Evolutionary conservation across 2,888 invertebrate species (phyloP), one percentile per base, ranked within the genome.

Genomic region (Scaptomyza polygonia): DNA sequence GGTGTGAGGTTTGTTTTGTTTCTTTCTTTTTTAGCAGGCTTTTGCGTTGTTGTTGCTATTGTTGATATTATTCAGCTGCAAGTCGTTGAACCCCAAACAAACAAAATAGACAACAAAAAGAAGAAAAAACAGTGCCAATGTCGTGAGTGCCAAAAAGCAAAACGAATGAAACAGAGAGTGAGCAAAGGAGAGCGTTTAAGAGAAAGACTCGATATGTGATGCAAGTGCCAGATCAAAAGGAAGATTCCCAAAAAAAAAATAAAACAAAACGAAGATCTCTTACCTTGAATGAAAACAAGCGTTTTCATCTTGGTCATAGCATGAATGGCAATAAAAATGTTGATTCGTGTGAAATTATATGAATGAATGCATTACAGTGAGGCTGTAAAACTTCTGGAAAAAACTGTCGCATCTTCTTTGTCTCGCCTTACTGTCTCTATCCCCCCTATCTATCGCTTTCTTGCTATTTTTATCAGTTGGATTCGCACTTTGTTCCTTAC

Each of bases 401-500:
- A 64, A 39, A 59, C 52, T 59, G 59, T 52, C 53, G 72, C 52
- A 52, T 42, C 11, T 27, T 54, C 44, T 59, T 58, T 21, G 25
- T 18, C 42, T 44, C 16, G 2, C n/a, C 40, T 45, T 34, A n/a
- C 42, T 25, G 12, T 43, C 29, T 42, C 59, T 5, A 16, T 12
- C 30, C 1, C 32, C 5, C 27, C 29, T 12, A 11, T 14, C 34
- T 27, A 21, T 32, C 36, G 9, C 16, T 6, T 16, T 21, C 11
- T 18, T 4, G 12, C 25, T 9, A 8, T 32, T 44, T 30, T 21
- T 51, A 40, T 67, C 67, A 49, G 48, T 25, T 18, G 30, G 56
- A 39, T 44, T 67, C 61, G 61, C 66, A 66, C 72, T 71, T 79
- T 80, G 72, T 64, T 72, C 72, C 32, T 66, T 62, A 55, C 57